Base-by-base conservation (phyloP, 2,113 vertebrate species). In the Hucho hucho region DNA sequence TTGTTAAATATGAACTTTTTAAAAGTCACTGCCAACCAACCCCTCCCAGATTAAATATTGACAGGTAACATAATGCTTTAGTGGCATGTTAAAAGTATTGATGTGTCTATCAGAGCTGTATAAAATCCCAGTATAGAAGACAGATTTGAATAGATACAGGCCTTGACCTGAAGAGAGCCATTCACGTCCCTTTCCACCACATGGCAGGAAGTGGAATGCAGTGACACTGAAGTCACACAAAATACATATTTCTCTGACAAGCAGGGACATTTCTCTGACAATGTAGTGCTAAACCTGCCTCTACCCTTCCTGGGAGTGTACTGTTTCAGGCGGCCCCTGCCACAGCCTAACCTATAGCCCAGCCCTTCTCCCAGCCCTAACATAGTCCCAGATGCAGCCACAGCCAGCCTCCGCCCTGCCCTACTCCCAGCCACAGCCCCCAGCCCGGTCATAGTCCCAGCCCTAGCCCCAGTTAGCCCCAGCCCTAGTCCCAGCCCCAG, bases 1-100 rank as follows among this genome's bases (percentile, higher is more conserved):
- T 84, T 81, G 85, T 87, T 80, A 90, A 90, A 89, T 87, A 86
- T 88, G 81, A 85, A 78, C 83, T 71, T 4, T 63, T 77, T 72
- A 77, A 75, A 81, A 81, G 72, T 71, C 75, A 81, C 68, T 69
- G 78, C 81, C 78, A 72, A 53, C 78, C 73, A 32, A 72, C 72
- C 46, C 77, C 73, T 47, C 84, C 76, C 80, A 87, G 84, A 90
- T 89, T 88, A 86, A 87, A 87, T 91, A 90, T 89, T 83, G 89
- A 89, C 84, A 69, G 69, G 73, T 79, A 76, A 76, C 76, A 49
- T 79, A 46, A 49, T 61, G 75, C 73, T 82, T 80, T 72, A 73
- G 64, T 46, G 70, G 69, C 76, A 72, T 73, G 71, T 81, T 75
- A 78, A 82, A 79, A 49, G 6, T 24, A 79, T 83, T 25, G 81